A percentile compares a stretch with the other conserved stretches of the same genome.
phyloP scores from a whole-genome alignment of 2,797 vertebrate genomes.

The Poeciliopsis paucimaculata region DNA sequence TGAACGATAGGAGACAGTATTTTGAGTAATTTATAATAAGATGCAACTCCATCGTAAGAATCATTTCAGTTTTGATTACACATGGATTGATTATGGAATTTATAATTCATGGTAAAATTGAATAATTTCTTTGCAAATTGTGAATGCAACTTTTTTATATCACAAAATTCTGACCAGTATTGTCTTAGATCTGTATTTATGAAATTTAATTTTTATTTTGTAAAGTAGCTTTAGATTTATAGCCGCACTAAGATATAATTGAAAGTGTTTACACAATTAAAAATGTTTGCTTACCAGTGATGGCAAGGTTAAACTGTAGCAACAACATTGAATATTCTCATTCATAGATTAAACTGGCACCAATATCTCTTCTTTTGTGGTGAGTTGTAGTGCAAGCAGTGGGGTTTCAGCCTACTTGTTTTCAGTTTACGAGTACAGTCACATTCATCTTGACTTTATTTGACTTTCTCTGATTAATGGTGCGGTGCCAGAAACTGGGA shows the following conservation, averaged over 20 bases:
- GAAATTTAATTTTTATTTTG: neutral
- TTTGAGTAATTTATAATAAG: neutral
- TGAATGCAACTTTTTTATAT: neutral
- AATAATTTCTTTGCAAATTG: neutral
- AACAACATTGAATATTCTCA: neutral
- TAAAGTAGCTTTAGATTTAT: neutral
- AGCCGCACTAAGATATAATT: neutral
- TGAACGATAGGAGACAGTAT: neutral
- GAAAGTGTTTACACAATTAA: neutral
- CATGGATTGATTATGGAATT: neutral
- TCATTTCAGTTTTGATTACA: neutral
- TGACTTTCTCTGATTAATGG: neutral
- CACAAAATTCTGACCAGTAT: neutral
- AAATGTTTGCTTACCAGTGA: neutral
- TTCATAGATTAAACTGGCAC: neutral
- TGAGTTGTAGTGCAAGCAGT: neutral
- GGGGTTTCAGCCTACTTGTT: neutral
- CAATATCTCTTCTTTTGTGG: neutral
- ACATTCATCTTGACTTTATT: neutral
- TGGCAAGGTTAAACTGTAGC: neutral
- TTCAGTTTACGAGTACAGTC: neutral
- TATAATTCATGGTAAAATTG: neutral
- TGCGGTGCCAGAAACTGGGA: neutral
- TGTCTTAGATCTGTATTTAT: too few species aligned
- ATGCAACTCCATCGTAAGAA: neutral